These are phyloP conservation scores for Gnathonemus echidnorhynchus DNA, from an alignment of 2,113 vertebrate species.

Conservation along the genomic window DNA sequence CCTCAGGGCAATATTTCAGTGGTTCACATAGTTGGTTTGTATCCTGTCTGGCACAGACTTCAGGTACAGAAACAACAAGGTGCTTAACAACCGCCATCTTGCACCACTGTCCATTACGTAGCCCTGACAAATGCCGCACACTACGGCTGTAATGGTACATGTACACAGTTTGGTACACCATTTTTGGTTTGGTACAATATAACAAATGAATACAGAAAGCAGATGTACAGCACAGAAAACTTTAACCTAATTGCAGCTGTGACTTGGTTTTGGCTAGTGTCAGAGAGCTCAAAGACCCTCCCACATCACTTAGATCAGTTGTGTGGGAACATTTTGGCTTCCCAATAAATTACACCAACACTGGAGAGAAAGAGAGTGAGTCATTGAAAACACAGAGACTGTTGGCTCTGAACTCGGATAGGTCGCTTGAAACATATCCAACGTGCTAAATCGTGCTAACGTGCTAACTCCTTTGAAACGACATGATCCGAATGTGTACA, in stretches of 20 bases:
- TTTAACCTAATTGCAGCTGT: background rate
- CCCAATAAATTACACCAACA: too few relatives aligned
- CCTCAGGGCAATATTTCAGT: background rate
- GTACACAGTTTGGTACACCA: background rate
- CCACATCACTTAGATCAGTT: background rate
- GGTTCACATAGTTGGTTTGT: background rate
- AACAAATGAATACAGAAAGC: too few relatives aligned
- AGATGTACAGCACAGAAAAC: too few relatives aligned
- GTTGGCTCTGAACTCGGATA: background rate
- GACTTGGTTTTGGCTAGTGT: background rate
- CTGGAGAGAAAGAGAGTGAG: too few relatives aligned
- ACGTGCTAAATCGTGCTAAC: background rate
- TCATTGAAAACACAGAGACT: too few relatives aligned
- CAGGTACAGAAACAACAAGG: background rate
- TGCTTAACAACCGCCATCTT: background rate
- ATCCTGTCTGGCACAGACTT: background rate
- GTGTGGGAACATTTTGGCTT: background rate
- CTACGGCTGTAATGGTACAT: background rate
- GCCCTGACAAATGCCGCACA: background rate
- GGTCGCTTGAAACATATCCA: background rate
- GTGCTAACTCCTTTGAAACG: background rate
- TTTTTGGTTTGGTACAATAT: background rate
- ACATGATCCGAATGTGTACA: background rate
- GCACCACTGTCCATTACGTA: background rate
- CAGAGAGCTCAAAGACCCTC: background rate